Conservation (phyloP, 2,113 vertebrate genomes). For the Gobio gobio region DNA sequence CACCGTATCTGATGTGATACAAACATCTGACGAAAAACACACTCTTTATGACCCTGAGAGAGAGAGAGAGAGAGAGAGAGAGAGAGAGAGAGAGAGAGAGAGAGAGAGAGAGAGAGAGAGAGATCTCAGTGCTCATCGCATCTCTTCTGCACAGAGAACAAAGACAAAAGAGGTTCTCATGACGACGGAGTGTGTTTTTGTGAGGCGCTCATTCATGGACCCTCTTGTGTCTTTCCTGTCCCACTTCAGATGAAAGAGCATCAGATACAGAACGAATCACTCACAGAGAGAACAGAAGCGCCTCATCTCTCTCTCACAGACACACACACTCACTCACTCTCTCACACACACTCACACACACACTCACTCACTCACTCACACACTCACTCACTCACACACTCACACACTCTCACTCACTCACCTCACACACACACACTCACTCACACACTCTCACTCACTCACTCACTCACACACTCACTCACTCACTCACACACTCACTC, state of each 20-base stretch:
- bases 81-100: neutral
- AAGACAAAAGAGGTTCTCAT: slow-evolving; percentile 19
- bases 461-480: neutral
- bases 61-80: neutral
- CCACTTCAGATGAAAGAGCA: neutral
- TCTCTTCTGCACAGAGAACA: neutral
- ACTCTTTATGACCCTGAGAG: neutral
- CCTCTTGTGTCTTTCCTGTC: neutral
- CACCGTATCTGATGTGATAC: too few relatives aligned
- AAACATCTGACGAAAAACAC: neutral
- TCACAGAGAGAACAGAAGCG: neutral
- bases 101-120: neutral
- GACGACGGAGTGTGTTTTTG: neutral
- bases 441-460: too few relatives aligned
- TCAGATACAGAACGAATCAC: neutral
- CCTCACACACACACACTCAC: too few relatives aligned
- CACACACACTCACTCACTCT: too few relatives aligned
- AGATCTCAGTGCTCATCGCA: too few relatives aligned
- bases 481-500: too few relatives aligned
- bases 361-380: too few relatives aligned
- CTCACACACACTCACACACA: too few relatives aligned
- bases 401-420: too few relatives aligned
- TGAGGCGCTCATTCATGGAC: neutral
- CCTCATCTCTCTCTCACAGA: too few relatives aligned
- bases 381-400: too few relatives aligned